Evolutionary conservation across 2,113 vertebrate genomes (phyloP).

Genomic region (Gymnorhina tibicen): DNA sequence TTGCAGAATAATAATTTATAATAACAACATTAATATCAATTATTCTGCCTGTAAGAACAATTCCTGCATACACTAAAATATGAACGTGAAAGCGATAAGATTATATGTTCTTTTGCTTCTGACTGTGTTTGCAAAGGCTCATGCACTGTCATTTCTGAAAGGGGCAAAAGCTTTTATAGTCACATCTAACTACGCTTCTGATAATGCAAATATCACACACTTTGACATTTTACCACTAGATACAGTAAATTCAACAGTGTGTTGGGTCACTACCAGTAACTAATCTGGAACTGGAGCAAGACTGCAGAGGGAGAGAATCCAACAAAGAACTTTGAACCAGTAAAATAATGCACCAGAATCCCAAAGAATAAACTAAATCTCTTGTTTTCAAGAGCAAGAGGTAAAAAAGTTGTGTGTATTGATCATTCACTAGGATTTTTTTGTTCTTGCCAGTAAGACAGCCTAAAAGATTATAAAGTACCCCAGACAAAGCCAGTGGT

Average conservation of each 20-base stretch:
- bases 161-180: neutral
- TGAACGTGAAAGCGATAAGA: neutral
- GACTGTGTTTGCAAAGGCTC: neutral
- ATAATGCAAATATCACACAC: neutral
- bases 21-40: conserved; percentile 36
- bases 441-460: neutral
- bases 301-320: neutral
- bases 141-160: neutral
- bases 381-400: neutral
- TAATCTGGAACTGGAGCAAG: neutral
- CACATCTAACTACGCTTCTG: neutral
- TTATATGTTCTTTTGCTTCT: neutral
- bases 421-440: neutral
- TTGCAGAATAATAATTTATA: conserved; percentile 44
- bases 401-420: neutral
- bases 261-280: neutral
- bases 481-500: neutral
- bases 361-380: neutral
- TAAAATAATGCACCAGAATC: neutral
- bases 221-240: neutral
- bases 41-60: neutral
- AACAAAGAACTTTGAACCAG: neutral
- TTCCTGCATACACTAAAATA: neutral
- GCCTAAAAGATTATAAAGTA: neutral
- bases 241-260: neutral